Percentiles rank a stretch among this genome's conserved stretches.
Evolutionary conservation across 2,888 invertebrate genomes (phyloP).

Genomic region (Eulithis prunata): DNA sequence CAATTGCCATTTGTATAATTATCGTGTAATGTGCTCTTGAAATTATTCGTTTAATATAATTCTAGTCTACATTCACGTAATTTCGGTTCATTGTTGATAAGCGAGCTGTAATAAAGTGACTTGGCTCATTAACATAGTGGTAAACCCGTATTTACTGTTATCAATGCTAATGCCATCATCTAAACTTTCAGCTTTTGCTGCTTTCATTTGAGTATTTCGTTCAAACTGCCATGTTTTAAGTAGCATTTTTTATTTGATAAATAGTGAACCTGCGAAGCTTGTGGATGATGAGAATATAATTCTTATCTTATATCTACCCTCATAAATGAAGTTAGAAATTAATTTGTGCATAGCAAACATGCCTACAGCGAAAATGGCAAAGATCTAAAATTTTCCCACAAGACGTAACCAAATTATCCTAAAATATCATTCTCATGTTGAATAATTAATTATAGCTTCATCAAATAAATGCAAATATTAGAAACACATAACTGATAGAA

Average conservation of each 20-base stretch:
- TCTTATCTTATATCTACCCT: too few species aligned
- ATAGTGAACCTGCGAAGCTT: too few species aligned
- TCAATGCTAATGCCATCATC: constrained; percentile 15
- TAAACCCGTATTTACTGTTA: constrained; percentile 31
- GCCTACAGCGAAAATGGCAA: too few species aligned
- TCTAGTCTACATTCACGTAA: constrained; percentile 11
- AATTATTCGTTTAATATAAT: neutral
- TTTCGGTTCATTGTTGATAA: constrained; percentile 22
- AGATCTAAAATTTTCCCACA: too few species aligned
- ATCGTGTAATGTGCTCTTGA: too few species aligned
- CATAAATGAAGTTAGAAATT: neutral
- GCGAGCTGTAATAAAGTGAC: constrained; percentile 14
- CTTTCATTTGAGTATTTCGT: neutral
- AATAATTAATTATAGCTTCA: constrained; percentile 6
- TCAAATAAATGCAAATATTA: constrained; percentile 14
- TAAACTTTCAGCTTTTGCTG: constrained; percentile 12
- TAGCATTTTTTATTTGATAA: too few species aligned
- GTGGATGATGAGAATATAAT: too few species aligned
- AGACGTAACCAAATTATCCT: neutral
- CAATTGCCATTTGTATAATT: too few species aligned
- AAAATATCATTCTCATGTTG: too few species aligned
- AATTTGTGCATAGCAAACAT: neutral
- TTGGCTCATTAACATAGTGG: constrained; percentile 27
- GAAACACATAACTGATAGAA: constrained; percentile 16
- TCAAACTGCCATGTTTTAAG: too few species aligned